These are phyloP conservation scores for Lepilemur septentrionalis DNA, from an alignment of 2,797 vertebrate genomes.

Conservation along the genomic window DNA sequence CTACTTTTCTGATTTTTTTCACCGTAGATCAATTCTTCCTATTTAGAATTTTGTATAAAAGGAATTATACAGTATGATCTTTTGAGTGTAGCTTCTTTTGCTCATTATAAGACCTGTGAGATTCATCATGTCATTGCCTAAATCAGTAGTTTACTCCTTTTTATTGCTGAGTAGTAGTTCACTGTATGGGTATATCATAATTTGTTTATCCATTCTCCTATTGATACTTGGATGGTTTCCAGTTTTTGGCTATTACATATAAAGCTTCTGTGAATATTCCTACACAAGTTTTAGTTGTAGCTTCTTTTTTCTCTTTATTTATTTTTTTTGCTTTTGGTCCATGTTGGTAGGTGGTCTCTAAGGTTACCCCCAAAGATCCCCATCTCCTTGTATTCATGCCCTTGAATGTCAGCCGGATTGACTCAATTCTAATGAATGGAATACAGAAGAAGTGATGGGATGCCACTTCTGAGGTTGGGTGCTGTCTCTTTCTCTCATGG, in stretches of 20 bases:
- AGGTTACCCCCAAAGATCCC: neutral
- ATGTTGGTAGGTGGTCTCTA: neutral
- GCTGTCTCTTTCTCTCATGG: neutral
- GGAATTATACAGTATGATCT: neutral
- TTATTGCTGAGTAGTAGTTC: neutral
- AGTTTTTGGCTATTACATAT: neutral
- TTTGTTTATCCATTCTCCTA: neutral
- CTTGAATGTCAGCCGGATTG: neutral
- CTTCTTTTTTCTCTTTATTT: neutral
- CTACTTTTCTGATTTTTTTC: neutral
- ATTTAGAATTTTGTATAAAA: constrained; percentile 16
- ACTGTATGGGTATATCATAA: neutral
- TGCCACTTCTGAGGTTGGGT: neutral
- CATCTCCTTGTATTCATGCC: neutral
- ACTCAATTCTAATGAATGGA: neutral
- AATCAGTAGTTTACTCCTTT: neutral
- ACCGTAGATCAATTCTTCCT: neutral
- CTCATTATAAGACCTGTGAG: neutral
- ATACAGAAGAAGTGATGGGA: neutral
- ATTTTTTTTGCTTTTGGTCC: neutral
- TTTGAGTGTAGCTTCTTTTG: constrained; percentile 38
- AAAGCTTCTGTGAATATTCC: neutral
- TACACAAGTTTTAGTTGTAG: neutral
- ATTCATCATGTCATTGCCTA: neutral
- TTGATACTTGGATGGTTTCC: constrained; percentile 1